These are phyloP conservation scores for Ciona savignyi DNA, from an alignment of 23 tunicate genomes.

Conservation along the genomic window DNA sequence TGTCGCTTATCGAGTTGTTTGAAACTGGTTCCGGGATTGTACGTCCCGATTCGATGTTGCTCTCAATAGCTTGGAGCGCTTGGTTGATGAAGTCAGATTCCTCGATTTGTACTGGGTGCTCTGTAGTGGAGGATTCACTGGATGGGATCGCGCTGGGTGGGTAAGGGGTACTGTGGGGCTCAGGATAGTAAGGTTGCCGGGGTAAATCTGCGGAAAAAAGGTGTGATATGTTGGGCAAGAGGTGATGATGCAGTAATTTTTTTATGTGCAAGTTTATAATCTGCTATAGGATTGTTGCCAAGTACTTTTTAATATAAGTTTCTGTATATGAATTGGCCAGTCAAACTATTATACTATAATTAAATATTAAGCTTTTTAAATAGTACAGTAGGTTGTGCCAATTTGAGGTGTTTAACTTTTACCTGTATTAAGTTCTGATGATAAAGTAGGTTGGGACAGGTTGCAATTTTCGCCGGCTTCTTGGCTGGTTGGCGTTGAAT, in stretches of 20 bases:
- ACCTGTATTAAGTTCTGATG: neutral
- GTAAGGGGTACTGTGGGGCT: neutral
- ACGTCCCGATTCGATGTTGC: conserved; percentile 4
- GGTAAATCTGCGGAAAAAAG: too few relatives aligned
- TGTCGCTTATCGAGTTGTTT: conserved; percentile 11
- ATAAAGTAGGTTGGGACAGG: neutral
- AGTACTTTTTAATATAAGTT: too few relatives aligned
- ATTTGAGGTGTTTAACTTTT: neutral
- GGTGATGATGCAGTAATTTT: too few relatives aligned
- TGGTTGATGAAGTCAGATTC: conserved; percentile 46
- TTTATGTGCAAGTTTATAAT: too few relatives aligned
- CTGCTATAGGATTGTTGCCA: too few relatives aligned
- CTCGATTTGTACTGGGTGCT: conserved; percentile 8
- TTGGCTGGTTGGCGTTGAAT: neutral
- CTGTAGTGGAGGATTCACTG: neutral
- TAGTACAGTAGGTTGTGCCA: too few relatives aligned
- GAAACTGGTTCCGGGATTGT: conserved; percentile 1
- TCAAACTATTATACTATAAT: too few relatives aligned
- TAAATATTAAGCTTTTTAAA: too few relatives aligned
- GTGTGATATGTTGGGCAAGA: too few relatives aligned
- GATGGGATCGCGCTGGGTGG: neutral
- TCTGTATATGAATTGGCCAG: too few relatives aligned
- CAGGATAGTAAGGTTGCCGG: neutral
- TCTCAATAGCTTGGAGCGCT: conserved; percentile 40
- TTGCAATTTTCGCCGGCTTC: neutral